Conservation (phyloP, 1,140 invertebrate genomes). For the Anadara kagoshimensis region DNA sequence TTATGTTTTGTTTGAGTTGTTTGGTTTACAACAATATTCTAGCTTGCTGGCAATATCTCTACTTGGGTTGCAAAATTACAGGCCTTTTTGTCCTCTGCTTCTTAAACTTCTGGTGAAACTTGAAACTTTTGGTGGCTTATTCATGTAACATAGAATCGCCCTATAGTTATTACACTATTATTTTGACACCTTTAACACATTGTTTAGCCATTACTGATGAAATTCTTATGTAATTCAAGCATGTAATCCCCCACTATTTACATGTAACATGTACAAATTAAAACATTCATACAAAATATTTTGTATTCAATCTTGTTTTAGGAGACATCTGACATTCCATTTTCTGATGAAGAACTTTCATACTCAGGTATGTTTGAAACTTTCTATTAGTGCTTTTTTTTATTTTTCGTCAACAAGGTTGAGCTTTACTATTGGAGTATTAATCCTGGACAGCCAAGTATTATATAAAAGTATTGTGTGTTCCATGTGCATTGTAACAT, state of each 20-base stretch:
- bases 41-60: too few species aligned
- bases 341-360: constrained; percentile 9
- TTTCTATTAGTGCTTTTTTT: neutral
- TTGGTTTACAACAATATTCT: too few species aligned
- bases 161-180: constrained; percentile 1
- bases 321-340: constrained; percentile 7
- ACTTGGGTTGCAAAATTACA: too few species aligned
- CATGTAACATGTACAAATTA: neutral
- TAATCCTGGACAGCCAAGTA: neutral
- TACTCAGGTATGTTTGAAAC: constrained; percentile 3
- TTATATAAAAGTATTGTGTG: neutral
- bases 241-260: neutral
- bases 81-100: too few species aligned
- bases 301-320: constrained; percentile 10
- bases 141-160: too few species aligned
- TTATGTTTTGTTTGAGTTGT: too few species aligned
- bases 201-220: neutral
- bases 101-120: too few species aligned
- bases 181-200: too few species aligned
- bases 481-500: too few species aligned
- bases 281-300: neutral
- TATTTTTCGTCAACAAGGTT: constrained; percentile 1
- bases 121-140: too few species aligned
- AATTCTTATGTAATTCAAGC: neutral
- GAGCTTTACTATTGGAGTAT: constrained; percentile 5